phyloP scores from a whole-genome alignment of 1,140 invertebrate genomes.

The Drosophila melanica region DNA sequence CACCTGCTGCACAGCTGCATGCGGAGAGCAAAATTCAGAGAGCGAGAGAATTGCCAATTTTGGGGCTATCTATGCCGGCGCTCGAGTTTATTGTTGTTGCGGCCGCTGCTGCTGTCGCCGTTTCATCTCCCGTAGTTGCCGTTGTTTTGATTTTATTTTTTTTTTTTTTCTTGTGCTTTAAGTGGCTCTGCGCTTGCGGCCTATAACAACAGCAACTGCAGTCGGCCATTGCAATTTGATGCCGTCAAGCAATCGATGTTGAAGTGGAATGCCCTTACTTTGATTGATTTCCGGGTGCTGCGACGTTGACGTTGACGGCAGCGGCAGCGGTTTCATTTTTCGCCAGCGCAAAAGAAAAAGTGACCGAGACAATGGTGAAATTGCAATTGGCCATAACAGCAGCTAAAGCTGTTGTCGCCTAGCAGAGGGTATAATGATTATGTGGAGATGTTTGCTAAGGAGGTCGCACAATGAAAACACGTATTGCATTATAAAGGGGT shows the following conservation, averaged over 20 bases:
- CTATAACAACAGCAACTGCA: conserved; percentile 20
- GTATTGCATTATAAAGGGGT: neutral
- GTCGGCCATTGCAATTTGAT: conserved; percentile 58
- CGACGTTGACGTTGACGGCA: conserved; percentile 17
- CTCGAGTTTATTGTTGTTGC: conserved; percentile 18
- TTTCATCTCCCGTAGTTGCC: conserved; percentile 28
- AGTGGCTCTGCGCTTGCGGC: conserved; percentile 27
- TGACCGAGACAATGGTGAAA: conserved; percentile 55
- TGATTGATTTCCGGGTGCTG: conserved; percentile 71
- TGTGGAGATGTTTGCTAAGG: conserved; percentile 7
- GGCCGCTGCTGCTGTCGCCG: conserved; percentile 4
- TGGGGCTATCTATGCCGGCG: conserved; percentile 12
- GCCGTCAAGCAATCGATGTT: conserved; percentile 54
- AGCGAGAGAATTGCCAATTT: conserved; percentile 37
- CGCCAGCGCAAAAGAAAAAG: conserved; percentile 56
- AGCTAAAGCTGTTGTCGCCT: conserved; percentile 14
- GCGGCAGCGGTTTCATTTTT: conserved; percentile 52
- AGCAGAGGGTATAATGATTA: conserved; percentile 17
- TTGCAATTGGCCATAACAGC: conserved; percentile 40
- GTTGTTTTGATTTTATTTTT: conserved; percentile 12
- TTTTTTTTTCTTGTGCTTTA: conserved; percentile 25
- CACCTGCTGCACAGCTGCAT: conserved; percentile 65
- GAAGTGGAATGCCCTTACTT: conserved; percentile 68
- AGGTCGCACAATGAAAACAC: neutral
- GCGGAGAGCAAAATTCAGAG: conserved; percentile 3